Evolutionary conservation across 2,888 invertebrate genomes (phyloP).

Genomic region (Diadegma fenestrale): DNA sequence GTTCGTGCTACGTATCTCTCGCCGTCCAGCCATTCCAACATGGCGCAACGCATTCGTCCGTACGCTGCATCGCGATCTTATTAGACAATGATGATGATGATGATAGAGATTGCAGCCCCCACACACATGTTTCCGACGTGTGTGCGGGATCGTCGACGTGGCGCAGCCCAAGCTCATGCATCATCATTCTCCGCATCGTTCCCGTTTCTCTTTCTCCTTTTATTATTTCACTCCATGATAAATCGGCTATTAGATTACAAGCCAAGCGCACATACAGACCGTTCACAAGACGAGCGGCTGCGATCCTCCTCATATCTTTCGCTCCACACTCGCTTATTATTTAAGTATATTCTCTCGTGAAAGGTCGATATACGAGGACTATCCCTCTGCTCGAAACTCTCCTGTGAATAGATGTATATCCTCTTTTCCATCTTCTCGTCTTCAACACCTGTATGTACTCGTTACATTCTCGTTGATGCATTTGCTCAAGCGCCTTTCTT

Average conservation of each 20-base stretch:
- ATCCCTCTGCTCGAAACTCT: conserved; percentile 42
- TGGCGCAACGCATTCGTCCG: conserved; percentile 53
- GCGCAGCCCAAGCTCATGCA: conserved; percentile 27
- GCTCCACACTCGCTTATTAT: conserved; percentile 50
- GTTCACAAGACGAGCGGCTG: conserved; percentile 39
- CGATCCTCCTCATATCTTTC: conserved; percentile 36
- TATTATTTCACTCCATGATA: conserved; percentile 59
- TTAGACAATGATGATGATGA: conserved; percentile 45
- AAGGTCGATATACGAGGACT: conserved; percentile 55
- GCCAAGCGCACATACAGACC: conserved; percentile 2
- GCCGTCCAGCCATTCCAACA: conserved; percentile 12
- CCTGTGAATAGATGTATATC: conserved; percentile 26
- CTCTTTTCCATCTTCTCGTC: conserved; percentile 40
- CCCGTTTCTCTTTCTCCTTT: conserved; percentile 58
- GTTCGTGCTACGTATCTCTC: background rate
- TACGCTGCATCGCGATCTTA: conserved; percentile 46
- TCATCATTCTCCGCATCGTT: conserved; percentile 36
- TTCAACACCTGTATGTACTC: conserved; percentile 3
- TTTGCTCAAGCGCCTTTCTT: conserved; percentile 10
- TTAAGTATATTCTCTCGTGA: conserved; percentile 60
- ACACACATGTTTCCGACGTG: background rate
- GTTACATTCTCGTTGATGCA: background rate
- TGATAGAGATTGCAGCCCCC: conserved; percentile 48
- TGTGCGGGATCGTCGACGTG: conserved; percentile 37
- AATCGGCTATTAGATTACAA: conserved; percentile 63